Base-by-base conservation (phyloP, 2,113 vertebrate genomes). In the Maccullochella peelii region DNA sequence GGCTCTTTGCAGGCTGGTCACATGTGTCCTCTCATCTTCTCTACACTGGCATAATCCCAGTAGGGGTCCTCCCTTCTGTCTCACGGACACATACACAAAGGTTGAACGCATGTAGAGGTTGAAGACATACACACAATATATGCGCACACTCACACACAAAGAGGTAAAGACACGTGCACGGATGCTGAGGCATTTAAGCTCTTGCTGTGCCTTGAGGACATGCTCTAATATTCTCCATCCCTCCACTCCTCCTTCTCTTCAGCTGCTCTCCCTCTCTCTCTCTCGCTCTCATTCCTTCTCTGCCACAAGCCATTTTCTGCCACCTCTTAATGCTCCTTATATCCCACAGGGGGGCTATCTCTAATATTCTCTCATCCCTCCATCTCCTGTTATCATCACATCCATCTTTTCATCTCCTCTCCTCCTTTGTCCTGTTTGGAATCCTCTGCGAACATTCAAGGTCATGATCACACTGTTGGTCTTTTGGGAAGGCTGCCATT, bases 181-280 rank as follows among this genome's bases (percentile, higher is more conserved):
- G 58, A 77, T 65, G 25, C 80, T 76, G 79, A 91, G 92, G 87
- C 92, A 92, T 94, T 95, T 92, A 91, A 90, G 87, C 85, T 84
- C 87, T 89, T 50, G 77, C 91, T 92, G 88, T 80, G 91, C 92
- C 90, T 88, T 91, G 88, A 94, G 91, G 92, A 92, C 91, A 80
- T 88, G 76, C 85, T 92, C 88, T 91, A 91, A 88, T 90, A 92
- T 89, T 86, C 82, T 77, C 83, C 69, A 68, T 81, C 82, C 83
- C 84, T 89, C 79, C 74, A 57, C 44, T 76, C 80, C 59, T 87
- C 88, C 72, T 79, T 58, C 86, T 84, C 82, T 61, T 89, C 86
- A 77, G 72, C 55, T 79, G 59, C 73, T 84, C 44, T 79, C 23
- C 71, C 80, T 59, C 70, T 58, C 76, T 3, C 70, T 58, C 76